phyloP scores from a whole-genome alignment of 2,888 invertebrate genomes.

The Conomelus anceps region DNA sequence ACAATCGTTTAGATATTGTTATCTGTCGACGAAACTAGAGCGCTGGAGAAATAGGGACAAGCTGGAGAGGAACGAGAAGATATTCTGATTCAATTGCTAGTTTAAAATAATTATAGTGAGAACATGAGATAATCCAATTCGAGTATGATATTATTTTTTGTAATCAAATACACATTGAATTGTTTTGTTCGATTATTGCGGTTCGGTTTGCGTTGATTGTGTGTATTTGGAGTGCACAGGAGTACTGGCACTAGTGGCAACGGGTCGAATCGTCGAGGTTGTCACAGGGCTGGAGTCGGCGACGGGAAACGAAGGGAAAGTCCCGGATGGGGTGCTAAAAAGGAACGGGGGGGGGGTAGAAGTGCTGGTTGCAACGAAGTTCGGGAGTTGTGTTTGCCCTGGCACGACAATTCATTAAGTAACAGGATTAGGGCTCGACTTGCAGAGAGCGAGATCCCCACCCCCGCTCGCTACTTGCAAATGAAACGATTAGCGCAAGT shows the following conservation, averaged over 20 bases:
- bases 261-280: background rate
- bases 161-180: background rate
- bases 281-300: background rate
- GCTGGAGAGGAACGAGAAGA: no score
- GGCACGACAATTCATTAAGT: slow-evolving; percentile 21
- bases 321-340: background rate
- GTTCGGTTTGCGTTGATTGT: background rate
- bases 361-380: background rate
- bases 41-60: no score
- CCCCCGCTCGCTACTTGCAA: background rate
- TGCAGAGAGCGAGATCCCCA: slow-evolving; percentile 7
- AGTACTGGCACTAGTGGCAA: no score
- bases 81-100: no score
- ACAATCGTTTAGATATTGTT: no score
- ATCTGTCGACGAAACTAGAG: no score
- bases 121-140: no score
- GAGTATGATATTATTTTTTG: background rate
- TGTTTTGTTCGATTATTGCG: background rate
- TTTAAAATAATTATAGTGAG: no score
- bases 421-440: slow-evolving; percentile 20
- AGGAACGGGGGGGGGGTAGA: background rate
- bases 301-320: background rate
- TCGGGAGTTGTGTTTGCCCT: slow-evolving; percentile 12
- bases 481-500: background rate
- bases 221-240: background rate